Base-by-base conservation (phyloP, 2,888 invertebrate species). In the Cheilosia scutellata region DNA sequence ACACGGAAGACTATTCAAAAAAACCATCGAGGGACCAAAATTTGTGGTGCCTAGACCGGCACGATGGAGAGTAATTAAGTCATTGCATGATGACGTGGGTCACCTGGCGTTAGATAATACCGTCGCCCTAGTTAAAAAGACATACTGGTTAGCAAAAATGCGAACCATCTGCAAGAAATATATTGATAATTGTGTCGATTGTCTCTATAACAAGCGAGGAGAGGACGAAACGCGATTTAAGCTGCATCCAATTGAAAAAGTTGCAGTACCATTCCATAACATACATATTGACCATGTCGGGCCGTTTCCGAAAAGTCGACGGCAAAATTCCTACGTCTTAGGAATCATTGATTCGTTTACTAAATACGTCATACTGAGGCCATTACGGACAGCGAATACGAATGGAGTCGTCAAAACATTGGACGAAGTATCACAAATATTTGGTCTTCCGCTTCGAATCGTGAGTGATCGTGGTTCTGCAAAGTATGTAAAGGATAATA, bases 241-340 rank as follows among this genome's bases (percentile, higher is more conserved):
- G 37, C 11, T 37, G 42, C 51, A 31, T 31, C 31, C 53, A 9
- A 42, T 40, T 7, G 66, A 53, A 40, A 53, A 53, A 53, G 13
- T 4, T 2, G 9, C 53, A 5, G 13, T 53, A 29, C 53, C 53
- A 4, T 53, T 53, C 75, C 62, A 33, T 11, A 60, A 47, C 0
- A 9, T 74, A 1, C 53, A 74, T 20, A 44, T 80, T 2, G 75
- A 75, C 25, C 57, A 82, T 31, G 33, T 82, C 16, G 88, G 89
- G 53, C 53, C 53, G 3, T 53, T 53, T 13, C 27, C 29, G 2
- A 53, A 53, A 53, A 53, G 53, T 13, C 4, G 13, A 27, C 29
- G 60, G 3, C 29, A 29, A 53, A 53, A 47, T 3, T 20, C 6
- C 1, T 47, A 47, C 20, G 3, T 53, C 5, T 11, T 53, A 0